Evolutionary conservation across 2,888 invertebrate species (phyloP).

Genomic region (Schrankia costaestrigalis): DNA sequence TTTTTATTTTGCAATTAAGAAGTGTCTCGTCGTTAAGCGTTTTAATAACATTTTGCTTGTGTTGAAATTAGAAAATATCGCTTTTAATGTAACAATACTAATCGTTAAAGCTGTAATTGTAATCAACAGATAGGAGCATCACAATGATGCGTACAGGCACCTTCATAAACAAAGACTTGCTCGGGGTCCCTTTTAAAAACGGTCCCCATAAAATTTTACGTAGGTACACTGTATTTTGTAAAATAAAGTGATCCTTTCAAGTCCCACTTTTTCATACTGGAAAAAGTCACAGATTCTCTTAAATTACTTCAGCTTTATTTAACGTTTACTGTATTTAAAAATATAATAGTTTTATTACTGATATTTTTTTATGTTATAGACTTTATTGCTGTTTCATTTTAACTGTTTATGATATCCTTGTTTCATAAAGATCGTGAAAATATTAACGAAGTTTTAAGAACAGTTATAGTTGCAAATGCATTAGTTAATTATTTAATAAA

Average conservation of each 20-base stretch:
- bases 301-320: too few species aligned
- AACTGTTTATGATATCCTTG: too few species aligned
- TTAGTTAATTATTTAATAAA: too few species aligned
- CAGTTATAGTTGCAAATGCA: too few species aligned
- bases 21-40: conserved; percentile 6
- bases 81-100: conserved; percentile 45
- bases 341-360: too few species aligned
- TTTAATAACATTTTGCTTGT: conserved; percentile 25
- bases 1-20: conserved; percentile 8
- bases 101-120: conserved; percentile 58
- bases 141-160: conserved; percentile 44
- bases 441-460: too few species aligned
- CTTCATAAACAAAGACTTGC: conserved; percentile 52
- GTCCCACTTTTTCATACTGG: conserved; percentile 38
- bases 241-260: conserved; percentile 57
- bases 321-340: too few species aligned
- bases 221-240: conserved; percentile 64
- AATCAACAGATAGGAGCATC: conserved; percentile 55
- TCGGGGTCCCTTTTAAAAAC: conserved; percentile 50
- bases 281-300: conserved; percentile 47
- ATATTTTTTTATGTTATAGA: too few species aligned
- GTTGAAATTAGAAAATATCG: conserved; percentile 33
- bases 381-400: too few species aligned
- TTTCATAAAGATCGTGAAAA: too few species aligned
- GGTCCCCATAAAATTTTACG: conserved; percentile 68